Conservation (phyloP, 23 tunicate genomes). For the Styela plicata region DNA sequence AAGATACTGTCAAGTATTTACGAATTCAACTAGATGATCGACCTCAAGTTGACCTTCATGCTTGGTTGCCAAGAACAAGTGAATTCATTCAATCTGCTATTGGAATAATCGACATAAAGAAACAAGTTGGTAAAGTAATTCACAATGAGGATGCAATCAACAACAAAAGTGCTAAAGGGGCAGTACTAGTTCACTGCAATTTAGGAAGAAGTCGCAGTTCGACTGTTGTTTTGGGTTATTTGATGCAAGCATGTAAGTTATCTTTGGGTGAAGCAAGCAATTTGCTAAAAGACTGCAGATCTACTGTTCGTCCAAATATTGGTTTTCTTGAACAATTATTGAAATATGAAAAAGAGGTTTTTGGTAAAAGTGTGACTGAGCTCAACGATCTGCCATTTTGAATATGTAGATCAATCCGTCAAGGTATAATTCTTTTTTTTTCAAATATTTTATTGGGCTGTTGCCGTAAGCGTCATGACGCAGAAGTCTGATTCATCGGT, state of each 20-base stretch:
- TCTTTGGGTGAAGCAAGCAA: slow-evolving; percentile 62
- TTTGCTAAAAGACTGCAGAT: slow-evolving; percentile 77
- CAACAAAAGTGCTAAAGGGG: slow-evolving; percentile 12
- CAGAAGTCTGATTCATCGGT: too few species aligned
- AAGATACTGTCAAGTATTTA: slow-evolving; percentile 48
- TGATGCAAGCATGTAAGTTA: slow-evolving; percentile 39
- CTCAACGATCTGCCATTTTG: slow-evolving; percentile 80
- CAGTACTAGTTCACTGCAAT: slow-evolving; percentile 82
- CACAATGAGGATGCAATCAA: neutral
- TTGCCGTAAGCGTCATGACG: too few species aligned
- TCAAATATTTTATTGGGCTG: too few species aligned
- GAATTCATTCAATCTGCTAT: slow-evolving; percentile 52
- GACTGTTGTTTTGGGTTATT: slow-evolving; percentile 68
- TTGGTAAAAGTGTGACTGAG: slow-evolving; percentile 40
- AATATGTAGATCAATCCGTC: too few species aligned
- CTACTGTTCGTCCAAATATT: slow-evolving; percentile 62
- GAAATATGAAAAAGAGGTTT: slow-evolving; percentile 39
- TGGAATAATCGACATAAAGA: neutral
- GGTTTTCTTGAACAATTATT: slow-evolving; percentile 81
- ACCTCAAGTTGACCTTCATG: slow-evolving; percentile 34
- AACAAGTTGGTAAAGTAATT: neutral
- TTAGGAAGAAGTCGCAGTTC: slow-evolving; percentile 83
- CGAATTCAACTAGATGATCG: slow-evolving; percentile 61
- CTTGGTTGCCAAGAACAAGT: slow-evolving; percentile 62
- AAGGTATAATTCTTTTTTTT: too few species aligned